phyloP scores from a whole-genome alignment of 2,797 vertebrate genomes.

The Carduelis carduelis region DNA sequence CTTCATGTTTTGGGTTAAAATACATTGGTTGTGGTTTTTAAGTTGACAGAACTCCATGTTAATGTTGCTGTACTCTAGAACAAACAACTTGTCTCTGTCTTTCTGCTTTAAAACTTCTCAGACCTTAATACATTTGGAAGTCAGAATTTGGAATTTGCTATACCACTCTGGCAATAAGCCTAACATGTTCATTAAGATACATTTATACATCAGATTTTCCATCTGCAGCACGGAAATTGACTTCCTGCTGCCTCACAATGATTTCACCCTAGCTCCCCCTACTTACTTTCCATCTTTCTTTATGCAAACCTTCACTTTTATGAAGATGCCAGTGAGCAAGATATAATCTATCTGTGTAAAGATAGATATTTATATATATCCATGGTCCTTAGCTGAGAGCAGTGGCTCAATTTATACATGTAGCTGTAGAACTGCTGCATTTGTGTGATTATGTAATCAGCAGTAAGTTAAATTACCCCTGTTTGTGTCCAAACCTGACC shows the following conservation, averaged over 20 bases:
- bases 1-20: neutral
- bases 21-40: neutral
- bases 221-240: neutral
- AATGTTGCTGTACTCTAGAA: neutral
- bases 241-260: neutral
- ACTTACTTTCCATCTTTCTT: neutral
- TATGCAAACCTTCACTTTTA: neutral
- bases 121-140: neutral
- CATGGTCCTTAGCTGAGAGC: neutral
- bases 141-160: neutral
- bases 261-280: neutral
- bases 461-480: neutral
- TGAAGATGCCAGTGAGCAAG: neutral
- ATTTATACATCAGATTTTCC: neutral
- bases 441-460: neutral
- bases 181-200: neutral
- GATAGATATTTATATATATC: neutral
- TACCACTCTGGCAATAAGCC: neutral
- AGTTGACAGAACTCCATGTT: neutral
- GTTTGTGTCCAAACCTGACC: neutral
- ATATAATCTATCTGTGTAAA: neutral
- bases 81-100: neutral
- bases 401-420: neutral
- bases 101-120: neutral
- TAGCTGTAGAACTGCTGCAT: neutral